Base-by-base conservation (phyloP, 2,888 invertebrate genomes). In the Spodoptera littoralis region DNA sequence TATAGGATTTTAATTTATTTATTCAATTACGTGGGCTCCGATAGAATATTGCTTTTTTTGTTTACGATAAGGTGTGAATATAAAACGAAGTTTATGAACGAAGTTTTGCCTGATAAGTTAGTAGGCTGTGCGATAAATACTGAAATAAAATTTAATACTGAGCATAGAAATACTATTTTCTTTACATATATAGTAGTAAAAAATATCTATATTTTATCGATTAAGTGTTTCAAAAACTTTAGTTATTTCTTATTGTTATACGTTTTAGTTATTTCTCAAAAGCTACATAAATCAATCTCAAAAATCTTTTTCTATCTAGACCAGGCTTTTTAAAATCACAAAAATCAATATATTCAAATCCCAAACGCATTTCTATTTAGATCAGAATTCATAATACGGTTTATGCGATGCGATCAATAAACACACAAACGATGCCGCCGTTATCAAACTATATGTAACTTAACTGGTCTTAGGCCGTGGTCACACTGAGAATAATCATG, bases 351-450 rank as follows among this genome's bases (percentile, higher is more conserved):
- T 47, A 41, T 8, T 36, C 8, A 27, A n/a, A 2, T 30, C 13
- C 18, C 12, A 52, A 60, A 59, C 55, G 41, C 46, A 63, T 49
- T 24, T 65, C 18, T 71, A 73, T 74, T 65, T 76, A 69, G 76
- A 76, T 73, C 71, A 59, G 54, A 51, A 58, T 76, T 58, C 64
- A 61, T 65, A 74, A 84, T 84, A 82, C 81, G 76, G 84, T 87
- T 87, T 85, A 84, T 85, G 84, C 83, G 88, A 90, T 90, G 87
- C 85, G 89, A 92, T 93, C 90, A 86, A 83, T 78, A 77, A 65
- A 81, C 76, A 74, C 70, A 84, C 91, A 92, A 90, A 92, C 88
- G 92, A 85, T 71, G 91, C 93, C 92, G 92, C 91, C 84, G 84
- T 90, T 93, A 93, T 92, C 92, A 87, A 82, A 79, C 82, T 80